A percentile compares a stretch with the other conserved stretches of the same genome.
These are phyloP conservation scores for Hylaeus anthracinus DNA, from an alignment of 1,140 invertebrate species.

Conservation along the genomic window DNA sequence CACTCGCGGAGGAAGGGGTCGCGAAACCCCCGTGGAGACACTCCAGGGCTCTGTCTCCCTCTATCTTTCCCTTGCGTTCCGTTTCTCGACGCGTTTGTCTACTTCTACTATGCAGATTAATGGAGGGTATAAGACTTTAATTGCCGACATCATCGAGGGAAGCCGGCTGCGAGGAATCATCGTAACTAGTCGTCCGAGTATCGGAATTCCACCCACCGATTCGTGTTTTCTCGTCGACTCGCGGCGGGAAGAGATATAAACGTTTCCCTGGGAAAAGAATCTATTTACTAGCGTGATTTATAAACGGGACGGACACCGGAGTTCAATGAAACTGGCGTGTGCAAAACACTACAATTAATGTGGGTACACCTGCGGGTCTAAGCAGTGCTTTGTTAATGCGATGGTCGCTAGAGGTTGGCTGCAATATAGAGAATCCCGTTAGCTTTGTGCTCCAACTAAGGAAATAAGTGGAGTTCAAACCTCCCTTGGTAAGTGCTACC, in stretches of 20 bases:
- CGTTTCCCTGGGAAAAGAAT: slow-evolving; percentile 34
- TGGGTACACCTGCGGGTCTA: no score
- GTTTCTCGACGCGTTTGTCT: slow-evolving; percentile 5
- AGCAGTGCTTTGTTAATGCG: no score
- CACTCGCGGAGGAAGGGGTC: slow-evolving; percentile 49
- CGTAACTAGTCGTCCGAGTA: slow-evolving; percentile 30
- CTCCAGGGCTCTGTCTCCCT: slow-evolving; percentile 38
- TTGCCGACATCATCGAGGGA: slow-evolving; percentile 65
- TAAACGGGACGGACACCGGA: no score
- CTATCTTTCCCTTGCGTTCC: neutral
- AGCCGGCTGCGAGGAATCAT: slow-evolving; percentile 50
- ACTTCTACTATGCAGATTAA: slow-evolving; percentile 68
- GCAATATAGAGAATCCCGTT: no score
- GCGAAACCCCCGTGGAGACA: slow-evolving; percentile 63
- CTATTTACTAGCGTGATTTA: neutral
- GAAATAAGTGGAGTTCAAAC: no score
- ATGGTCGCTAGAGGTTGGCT: no score
- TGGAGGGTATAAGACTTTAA: slow-evolving; percentile 70
- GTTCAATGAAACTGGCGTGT: no score
- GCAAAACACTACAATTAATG: no score
- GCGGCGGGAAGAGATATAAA: slow-evolving; percentile 22
- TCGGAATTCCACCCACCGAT: slow-evolving; percentile 45
- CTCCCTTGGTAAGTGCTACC: no score
- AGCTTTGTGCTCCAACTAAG: no score
- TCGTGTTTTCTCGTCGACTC: neutral